phyloP scores from a whole-genome alignment of 2,797 vertebrate species.

The Sphenodon punctatus region DNA sequence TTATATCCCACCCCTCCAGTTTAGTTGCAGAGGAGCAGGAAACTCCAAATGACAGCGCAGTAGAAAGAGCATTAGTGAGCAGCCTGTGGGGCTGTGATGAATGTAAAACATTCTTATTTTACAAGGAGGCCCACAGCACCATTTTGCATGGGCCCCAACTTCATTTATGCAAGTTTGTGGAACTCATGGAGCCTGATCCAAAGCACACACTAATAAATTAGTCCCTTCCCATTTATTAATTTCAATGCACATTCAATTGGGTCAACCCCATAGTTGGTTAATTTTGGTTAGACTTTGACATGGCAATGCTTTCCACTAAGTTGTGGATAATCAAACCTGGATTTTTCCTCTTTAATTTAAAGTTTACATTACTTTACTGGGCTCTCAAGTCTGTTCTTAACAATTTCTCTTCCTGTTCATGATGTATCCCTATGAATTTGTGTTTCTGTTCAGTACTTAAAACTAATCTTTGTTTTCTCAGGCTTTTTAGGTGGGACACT shows the following conservation, averaged over 20 bases:
- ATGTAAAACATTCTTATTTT: no score
- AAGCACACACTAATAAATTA: no score
- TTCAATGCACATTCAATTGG: conserved; percentile 42
- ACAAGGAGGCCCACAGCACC: no score
- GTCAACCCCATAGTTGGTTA: not conserved
- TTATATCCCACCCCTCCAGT: no score
- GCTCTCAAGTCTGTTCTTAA: conserved; percentile 39
- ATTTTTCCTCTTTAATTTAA: conserved; percentile 29
- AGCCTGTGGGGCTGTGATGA: no score
- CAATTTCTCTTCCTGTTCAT: conserved; percentile 42
- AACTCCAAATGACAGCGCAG: no score
- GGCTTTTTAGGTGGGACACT: conserved; percentile 76
- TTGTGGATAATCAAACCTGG: conserved; percentile 49
- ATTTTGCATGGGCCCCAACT: no score
- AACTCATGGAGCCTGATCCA: no score
- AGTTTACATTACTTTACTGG: conserved; percentile 41
- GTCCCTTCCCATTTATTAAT: not conserved
- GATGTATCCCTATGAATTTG: conserved; percentile 60
- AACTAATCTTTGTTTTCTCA: conserved; percentile 77
- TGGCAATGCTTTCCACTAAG: conserved; percentile 56
- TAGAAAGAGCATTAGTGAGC: no score
- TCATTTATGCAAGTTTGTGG: no score
- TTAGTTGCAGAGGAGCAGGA: no score
- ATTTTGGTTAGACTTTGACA: conserved; percentile 48
- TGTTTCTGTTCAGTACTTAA: conserved; percentile 72